phyloP scores from a whole-genome alignment of 1,140 invertebrate species.

The Lasioglossum baleicum region DNA sequence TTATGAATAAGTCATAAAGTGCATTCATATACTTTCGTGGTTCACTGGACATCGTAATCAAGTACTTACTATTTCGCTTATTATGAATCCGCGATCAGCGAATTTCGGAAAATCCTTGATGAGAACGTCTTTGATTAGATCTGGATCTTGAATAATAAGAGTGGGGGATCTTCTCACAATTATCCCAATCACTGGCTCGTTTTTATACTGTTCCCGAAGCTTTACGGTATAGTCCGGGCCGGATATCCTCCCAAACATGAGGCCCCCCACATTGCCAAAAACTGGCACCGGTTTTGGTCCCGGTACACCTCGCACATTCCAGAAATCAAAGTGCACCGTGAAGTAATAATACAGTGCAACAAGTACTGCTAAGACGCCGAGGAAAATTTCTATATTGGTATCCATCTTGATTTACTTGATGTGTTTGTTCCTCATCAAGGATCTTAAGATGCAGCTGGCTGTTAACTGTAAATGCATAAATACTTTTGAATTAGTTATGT shows the following conservation, averaged over 20 bases:
- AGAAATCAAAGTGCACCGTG: conserved; percentile 60
- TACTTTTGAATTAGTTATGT: too few species aligned
- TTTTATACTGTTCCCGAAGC: conserved; percentile 49
- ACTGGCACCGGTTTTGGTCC: conserved; percentile 61
- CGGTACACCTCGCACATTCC: conserved; percentile 65
- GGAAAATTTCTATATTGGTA: conserved; percentile 43
- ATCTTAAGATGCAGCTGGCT: too few species aligned
- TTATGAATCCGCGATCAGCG: conserved; percentile 62
- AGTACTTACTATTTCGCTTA: neutral
- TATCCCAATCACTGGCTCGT: conserved; percentile 75
- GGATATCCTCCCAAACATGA: conserved; percentile 43
- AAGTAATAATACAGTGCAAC: conserved; percentile 55
- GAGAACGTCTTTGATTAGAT: conserved; percentile 76
- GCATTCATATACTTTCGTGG: too few species aligned
- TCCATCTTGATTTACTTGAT: neutral
- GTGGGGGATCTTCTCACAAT: conserved; percentile 68
- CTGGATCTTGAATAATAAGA: conserved; percentile 74
- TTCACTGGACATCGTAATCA: neutral
- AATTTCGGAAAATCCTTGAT: conserved; percentile 79
- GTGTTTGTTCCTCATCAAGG: too few species aligned
- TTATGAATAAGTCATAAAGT: too few species aligned
- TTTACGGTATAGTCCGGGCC: neutral
- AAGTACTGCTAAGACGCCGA: conserved; percentile 19
- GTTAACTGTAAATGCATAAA: too few species aligned
- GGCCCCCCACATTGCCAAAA: conserved; percentile 67